Percentiles rank a stretch among this genome's conserved stretches.
phyloP scores from a whole-genome alignment of 2,113 vertebrate genomes.

The Corvus cornix region DNA sequence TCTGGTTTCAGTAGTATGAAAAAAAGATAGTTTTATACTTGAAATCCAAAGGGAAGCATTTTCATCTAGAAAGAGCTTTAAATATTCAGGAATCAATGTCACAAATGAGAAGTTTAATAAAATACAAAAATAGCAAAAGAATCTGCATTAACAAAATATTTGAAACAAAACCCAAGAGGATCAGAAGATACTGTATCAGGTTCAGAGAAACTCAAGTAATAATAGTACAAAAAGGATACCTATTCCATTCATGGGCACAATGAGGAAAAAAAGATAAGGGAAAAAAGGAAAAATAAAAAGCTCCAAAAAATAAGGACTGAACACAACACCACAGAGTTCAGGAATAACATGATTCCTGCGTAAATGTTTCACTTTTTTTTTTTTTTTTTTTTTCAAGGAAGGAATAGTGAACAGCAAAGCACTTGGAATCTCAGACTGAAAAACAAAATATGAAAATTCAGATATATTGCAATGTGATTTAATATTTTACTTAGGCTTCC shows the following conservation, averaged over 20 bases:
- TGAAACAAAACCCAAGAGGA: neutral
- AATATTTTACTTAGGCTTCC: neutral
- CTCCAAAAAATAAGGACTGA: neutral
- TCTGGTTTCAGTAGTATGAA: neutral
- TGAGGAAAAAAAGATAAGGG: neutral
- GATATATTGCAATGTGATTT: neutral
- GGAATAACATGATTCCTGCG: neutral
- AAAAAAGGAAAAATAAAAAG: neutral
- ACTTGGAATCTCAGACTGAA: neutral
- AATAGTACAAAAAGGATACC: neutral
- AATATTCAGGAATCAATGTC: neutral
- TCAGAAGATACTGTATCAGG: neutral
- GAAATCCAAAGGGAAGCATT: neutral
- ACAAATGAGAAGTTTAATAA: neutral
- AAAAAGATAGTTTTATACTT: neutral
- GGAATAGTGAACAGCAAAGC: neutral
- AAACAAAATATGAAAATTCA: neutral
- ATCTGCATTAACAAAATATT: neutral
- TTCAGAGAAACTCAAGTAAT: neutral
- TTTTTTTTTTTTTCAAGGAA: neutral
- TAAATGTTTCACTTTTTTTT: neutral
- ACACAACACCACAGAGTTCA: neutral
- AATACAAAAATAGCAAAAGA: neutral
- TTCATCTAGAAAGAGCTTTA: neutral
- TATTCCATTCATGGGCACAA: neutral